Evolutionary conservation across 2,888 invertebrate species (phyloP), one percentile per base, ranked within the genome.

Genomic region (Acanthopleura granulata): DNA sequence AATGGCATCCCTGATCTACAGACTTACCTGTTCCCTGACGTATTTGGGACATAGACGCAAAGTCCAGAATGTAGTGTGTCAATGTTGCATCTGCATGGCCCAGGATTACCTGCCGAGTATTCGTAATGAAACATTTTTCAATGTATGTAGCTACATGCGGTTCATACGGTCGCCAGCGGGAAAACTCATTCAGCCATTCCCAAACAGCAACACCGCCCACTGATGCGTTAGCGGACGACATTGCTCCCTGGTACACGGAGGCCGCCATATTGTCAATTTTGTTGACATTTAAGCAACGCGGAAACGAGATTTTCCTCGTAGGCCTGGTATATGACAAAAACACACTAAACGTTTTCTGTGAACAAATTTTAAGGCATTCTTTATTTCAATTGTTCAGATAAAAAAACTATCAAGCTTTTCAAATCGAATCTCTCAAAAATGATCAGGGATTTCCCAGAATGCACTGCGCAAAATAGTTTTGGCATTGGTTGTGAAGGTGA

Each of bases 111-210:
- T 77, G 80, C 6, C 72, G 74, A 49, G 72, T 61, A 22, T 78
- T 77, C 22, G 71, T 75, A 49, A 75, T 66, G 61, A 79, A 79
- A 51, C 82, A 79, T 66, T 80, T 78, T 78, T 88, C 88, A 49
- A 88, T 82, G 74, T 80, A 85, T 18, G 79, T 71, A 9, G 83
- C 80, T 49, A 87, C 82, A 40, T 81, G 75, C 0, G 87, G 84
- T 15, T 84, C 83, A 73, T 88, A 88, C 1, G 86, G 86, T 49
- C 80, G 79, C 86, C 87, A 88, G 14, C 76, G 76, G 27, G 85
- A 84, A 77, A 79, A 81, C 76, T 88, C 85, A 72, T 86, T 85
- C 73, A 84, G 80, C 86, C 86, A 87, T 81, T 86, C 86, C 88
- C 88, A 88, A 29, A 88, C 86, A 70, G 86, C 83, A 57, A 87